phyloP scores from a whole-genome alignment of 1,140 invertebrate species.

The Tetramorium simillimum region DNA sequence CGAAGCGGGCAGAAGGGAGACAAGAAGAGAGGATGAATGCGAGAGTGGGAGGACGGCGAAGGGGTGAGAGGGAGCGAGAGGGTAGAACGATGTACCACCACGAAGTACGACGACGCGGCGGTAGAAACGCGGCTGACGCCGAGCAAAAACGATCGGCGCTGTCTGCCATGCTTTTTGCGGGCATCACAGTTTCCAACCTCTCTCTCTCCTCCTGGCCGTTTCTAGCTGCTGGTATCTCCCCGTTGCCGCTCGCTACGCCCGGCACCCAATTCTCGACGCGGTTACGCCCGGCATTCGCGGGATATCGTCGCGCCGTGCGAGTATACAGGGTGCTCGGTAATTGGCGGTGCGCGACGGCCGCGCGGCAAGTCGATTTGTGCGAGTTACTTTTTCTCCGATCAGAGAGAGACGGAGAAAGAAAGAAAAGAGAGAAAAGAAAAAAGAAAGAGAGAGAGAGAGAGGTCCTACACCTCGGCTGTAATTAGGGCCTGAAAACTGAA shows the following conservation, averaged over 20 bases:
- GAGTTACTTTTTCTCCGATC: not conserved
- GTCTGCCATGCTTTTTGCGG: slow-evolving; percentile 86
- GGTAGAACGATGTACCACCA: slow-evolving; percentile 84
- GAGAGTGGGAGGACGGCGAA: not conserved
- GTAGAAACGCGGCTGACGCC: slow-evolving; percentile 85
- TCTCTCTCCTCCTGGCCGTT: slow-evolving; percentile 76
- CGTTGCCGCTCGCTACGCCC: slow-evolving; percentile 65
- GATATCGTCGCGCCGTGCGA: slow-evolving; percentile 37
- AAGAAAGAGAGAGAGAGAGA: not conserved
- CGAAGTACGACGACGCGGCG: slow-evolving; percentile 84
- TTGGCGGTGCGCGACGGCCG: slow-evolving; percentile 20
- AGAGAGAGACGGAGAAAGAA: not conserved
- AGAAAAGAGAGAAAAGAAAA: not conserved
- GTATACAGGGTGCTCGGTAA: slow-evolving; percentile 51
- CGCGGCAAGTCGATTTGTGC: not conserved
- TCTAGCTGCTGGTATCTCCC: slow-evolving; percentile 75
- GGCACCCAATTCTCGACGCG: slow-evolving; percentile 76
- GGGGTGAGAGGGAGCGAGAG: slow-evolving; percentile 9
- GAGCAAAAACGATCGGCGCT: slow-evolving; percentile 85
- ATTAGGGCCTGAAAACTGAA: not conserved
- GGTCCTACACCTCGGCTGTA: not conserved
- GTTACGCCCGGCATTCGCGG: slow-evolving; percentile 71
- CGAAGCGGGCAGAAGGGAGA: slow-evolving; percentile 64
- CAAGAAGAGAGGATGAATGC: slow-evolving; percentile 30
- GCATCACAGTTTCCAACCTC: slow-evolving; percentile 84